These are phyloP conservation scores for Penelope pileata DNA, from an alignment of 2,113 vertebrate species.

Conservation along the genomic window DNA sequence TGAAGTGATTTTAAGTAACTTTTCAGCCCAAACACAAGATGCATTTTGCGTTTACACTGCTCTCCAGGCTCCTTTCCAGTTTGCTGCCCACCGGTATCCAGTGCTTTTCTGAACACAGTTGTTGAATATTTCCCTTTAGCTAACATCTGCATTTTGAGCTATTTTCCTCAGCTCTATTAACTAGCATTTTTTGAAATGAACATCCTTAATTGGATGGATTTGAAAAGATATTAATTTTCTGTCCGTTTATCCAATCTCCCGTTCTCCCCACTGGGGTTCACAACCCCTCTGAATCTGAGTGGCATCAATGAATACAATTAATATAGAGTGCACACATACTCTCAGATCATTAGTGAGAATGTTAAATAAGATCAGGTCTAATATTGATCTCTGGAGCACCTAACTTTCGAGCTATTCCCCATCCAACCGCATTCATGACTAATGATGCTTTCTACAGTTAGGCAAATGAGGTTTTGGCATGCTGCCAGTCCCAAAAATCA, in stretches of 20 bases:
- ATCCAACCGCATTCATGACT: neutral
- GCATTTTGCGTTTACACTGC: neutral
- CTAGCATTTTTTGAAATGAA: neutral
- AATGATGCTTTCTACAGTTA: constrained; percentile 4
- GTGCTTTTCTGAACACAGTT: neutral
- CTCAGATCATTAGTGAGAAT: constrained; percentile 44
- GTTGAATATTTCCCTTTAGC: neutral
- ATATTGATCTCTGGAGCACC: constrained; percentile 47
- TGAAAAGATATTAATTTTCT: constrained; percentile 43
- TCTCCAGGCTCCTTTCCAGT: neutral
- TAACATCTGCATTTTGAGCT: neutral
- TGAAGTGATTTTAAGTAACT: neutral
- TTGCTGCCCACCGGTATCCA: neutral
- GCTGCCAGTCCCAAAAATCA: constrained; percentile 26
- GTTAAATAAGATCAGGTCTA: constrained; percentile 33
- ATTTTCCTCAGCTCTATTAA: constrained; percentile 2
- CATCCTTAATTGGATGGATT: constrained; percentile 45
- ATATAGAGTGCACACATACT: neutral
- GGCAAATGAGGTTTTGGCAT: constrained; percentile 31
- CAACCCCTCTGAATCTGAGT: constrained; percentile 22
- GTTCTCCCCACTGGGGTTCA: constrained; percentile 24
- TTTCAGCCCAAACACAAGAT: neutral
- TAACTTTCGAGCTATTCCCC: constrained; percentile 30
- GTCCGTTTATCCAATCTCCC: constrained; percentile 27
- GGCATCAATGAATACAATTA: constrained; percentile 39